Evolutionary conservation across 2,888 invertebrate genomes (phyloP).

Genomic region (Perithous albicinctus): DNA sequence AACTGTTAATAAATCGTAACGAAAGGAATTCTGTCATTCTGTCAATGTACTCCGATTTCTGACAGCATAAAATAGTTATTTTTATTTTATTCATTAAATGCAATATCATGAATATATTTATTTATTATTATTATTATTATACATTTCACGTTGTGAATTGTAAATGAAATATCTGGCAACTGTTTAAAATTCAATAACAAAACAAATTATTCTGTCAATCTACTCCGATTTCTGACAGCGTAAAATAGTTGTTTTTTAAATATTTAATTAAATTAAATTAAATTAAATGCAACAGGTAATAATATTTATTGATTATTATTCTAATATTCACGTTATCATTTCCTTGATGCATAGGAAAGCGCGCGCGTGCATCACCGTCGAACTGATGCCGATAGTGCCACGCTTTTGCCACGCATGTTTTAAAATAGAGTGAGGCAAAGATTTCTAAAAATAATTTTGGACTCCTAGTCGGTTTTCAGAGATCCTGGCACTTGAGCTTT

Average conservation of each 20-base stretch:
- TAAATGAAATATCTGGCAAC: conserved; percentile 17
- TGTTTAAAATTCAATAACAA: conserved; percentile 24
- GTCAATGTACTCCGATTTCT: background rate
- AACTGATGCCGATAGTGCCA: conserved; percentile 30
- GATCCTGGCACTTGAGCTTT: conserved; percentile 59
- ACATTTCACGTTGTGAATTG: too few species aligned
- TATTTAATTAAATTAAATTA: too few species aligned
- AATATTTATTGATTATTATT: too few species aligned
- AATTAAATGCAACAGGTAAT: too few species aligned
- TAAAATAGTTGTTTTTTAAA: conserved; percentile 16
- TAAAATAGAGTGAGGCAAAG: conserved; percentile 79
- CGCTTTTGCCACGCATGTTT: conserved; percentile 71
- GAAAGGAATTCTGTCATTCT: conserved; percentile 10
- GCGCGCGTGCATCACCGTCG: conserved; percentile 24
- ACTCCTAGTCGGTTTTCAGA: conserved; percentile 59
- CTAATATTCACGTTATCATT: background rate
- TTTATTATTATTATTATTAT: too few species aligned
- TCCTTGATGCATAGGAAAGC: conserved; percentile 27
- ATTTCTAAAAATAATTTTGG: conserved; percentile 80
- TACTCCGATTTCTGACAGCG: background rate
- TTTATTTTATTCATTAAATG: conserved; percentile 7
- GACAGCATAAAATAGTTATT: conserved; percentile 19
- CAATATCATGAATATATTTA: too few species aligned
- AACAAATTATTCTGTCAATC: background rate
- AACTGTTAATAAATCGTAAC: conserved; percentile 33